A percentile compares a stretch with the other conserved stretches of the same genome.
Evolutionary conservation across 1,140 invertebrate species (phyloP).

Genomic region (Drosophila pallidifrons): DNA sequence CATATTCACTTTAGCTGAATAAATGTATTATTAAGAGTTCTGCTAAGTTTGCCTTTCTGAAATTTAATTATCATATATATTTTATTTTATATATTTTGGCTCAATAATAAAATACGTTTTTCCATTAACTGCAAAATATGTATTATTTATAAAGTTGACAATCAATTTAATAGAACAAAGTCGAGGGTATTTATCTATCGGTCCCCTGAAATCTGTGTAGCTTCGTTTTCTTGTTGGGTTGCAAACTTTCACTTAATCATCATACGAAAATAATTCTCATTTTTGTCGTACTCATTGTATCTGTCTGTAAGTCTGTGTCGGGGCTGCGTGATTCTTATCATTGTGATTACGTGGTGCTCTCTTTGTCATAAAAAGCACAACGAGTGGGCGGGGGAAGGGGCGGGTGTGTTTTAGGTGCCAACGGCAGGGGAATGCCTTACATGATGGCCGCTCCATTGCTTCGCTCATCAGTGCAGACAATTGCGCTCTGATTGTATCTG

Average conservation of each 20-base stretch:
- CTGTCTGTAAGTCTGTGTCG: conserved; percentile 48
- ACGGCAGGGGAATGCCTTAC: conserved; percentile 15
- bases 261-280: conserved; percentile 50
- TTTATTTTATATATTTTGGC: too few species aligned
- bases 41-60: background rate
- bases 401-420: background rate
- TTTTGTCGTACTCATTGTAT: conserved; percentile 39
- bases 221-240: conserved; percentile 8
- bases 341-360: conserved; percentile 76
- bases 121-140: too few species aligned
- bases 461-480: conserved; percentile 78
- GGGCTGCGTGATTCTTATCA: conserved; percentile 72
- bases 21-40: background rate
- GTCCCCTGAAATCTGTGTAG: background rate
- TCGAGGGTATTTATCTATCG: conserved; percentile 16
- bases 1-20: background rate
- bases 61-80: too few species aligned
- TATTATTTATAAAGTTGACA: too few species aligned
- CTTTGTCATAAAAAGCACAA: conserved; percentile 62
- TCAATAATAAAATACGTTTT: too few species aligned
- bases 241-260: conserved; percentile 52
- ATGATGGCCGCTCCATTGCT: conserved; percentile 56
- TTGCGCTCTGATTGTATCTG: conserved; percentile 80
- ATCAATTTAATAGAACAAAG: background rate
- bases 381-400: conserved; percentile 5